A percentile compares a stretch with the other conserved stretches of the same genome.
Evolutionary conservation across 2,797 vertebrate species (phyloP).

Genomic region (Notoglanidium macrostoma): DNA sequence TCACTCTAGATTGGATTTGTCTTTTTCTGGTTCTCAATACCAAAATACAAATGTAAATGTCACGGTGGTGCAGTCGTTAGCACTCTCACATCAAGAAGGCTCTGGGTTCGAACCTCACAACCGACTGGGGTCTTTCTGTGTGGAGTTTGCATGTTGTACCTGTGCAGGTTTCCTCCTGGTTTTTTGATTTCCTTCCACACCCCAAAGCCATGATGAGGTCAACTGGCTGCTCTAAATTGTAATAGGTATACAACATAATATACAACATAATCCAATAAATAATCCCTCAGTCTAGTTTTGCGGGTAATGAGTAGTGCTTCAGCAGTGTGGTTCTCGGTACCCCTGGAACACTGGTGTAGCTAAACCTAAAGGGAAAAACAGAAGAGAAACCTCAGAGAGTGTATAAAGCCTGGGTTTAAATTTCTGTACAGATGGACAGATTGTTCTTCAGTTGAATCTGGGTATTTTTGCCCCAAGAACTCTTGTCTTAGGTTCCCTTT

Average conservation of each 20-base stretch:
- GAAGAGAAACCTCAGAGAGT: constrained; percentile 4
- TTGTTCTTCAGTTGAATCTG: constrained; percentile 22
- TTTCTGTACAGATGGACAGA: background rate
- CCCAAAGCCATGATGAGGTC: too few species aligned
- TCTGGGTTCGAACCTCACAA: too few species aligned
- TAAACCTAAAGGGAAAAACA: constrained; percentile 18
- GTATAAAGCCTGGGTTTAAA: constrained; percentile 17
- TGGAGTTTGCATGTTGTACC: too few species aligned
- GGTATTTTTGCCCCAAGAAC: constrained; percentile 28
- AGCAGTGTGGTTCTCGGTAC: background rate
- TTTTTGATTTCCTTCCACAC: too few species aligned
- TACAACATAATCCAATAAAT: constrained; percentile 4
- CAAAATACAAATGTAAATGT: background rate
- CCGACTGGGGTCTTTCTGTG: too few species aligned
- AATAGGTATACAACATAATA: too few species aligned
- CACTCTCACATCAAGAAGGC: too few species aligned
- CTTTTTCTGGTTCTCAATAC: background rate
- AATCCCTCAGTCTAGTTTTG: background rate
- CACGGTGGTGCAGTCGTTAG: too few species aligned
- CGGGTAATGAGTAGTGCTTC: too few species aligned
- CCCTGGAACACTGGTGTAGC: constrained; percentile 1
- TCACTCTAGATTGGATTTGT: background rate
- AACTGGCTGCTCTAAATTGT: too few species aligned
- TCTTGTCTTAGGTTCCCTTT: constrained; percentile 13
- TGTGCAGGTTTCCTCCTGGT: too few species aligned